phyloP scores from a whole-genome alignment of 2,888 invertebrate species.

The Euproctis similis region DNA sequence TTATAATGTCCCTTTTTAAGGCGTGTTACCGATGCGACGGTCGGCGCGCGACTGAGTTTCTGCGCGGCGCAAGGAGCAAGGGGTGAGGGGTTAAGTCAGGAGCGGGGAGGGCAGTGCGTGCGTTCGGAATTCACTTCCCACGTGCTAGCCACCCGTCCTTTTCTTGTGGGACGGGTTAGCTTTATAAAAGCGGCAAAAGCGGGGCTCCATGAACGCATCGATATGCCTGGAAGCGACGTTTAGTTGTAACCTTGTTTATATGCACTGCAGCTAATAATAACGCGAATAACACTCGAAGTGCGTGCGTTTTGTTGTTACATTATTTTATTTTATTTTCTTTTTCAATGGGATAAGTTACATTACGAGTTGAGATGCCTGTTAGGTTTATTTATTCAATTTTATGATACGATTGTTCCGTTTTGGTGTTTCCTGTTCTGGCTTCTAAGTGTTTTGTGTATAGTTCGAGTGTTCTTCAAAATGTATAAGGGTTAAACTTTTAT shows the following conservation, averaged over 20 bases:
- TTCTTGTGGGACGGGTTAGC: conserved; percentile 71
- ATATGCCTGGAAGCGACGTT: conserved; percentile 63
- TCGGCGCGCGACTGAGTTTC: conserved; percentile 72
- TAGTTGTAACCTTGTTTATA: conserved; percentile 68
- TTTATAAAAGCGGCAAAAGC: conserved; percentile 61
- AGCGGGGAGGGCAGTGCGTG: conserved; percentile 58
- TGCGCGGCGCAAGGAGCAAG: conserved; percentile 51
- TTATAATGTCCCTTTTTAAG: conserved; percentile 12
- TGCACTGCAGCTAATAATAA: conserved; percentile 71
- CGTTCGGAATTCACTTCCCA: conserved; percentile 74
- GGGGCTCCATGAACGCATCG: conserved; percentile 60
- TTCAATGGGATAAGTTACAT: conserved; percentile 42
- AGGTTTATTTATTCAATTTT: conserved; percentile 44
- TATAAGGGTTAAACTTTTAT: too few relatives aligned
- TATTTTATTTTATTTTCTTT: too few relatives aligned
- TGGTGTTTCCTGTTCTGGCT: conserved; percentile 35
- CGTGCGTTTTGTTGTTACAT: conserved; percentile 52
- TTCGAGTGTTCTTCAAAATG: conserved; percentile 18
- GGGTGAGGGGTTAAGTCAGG: conserved; percentile 29
- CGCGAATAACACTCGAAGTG: conserved; percentile 56
- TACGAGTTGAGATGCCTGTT: conserved; percentile 42
- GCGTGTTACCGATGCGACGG: conserved; percentile 59
- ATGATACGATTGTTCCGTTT: conserved; percentile 43
- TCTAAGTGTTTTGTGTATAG: conserved; percentile 21
- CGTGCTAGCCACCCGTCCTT: conserved; percentile 66